Evolutionary conservation across 2,113 vertebrate species (phyloP).

Genomic region (Damaliscus lunatus): DNA sequence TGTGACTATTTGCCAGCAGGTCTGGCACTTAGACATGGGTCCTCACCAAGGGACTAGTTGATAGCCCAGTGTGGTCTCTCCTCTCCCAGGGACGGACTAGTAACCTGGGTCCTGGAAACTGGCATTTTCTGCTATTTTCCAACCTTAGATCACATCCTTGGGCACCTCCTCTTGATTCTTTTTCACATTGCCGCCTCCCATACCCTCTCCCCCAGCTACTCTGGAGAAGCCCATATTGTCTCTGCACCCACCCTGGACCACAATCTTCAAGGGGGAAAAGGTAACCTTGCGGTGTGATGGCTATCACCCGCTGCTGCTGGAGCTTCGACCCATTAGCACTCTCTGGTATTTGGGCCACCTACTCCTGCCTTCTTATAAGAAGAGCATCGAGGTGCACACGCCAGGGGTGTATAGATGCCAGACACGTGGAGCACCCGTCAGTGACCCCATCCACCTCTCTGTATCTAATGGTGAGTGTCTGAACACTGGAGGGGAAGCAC

Average conservation of each 20-base stretch:
- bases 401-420: slow-evolving; percentile 71
- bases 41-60: not conserved
- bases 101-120: not conserved
- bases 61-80: not conserved
- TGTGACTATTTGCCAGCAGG: not conserved
- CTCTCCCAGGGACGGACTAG: not conserved
- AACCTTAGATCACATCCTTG: not conserved
- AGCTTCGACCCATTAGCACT: slow-evolving; percentile 58
- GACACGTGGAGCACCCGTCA: slow-evolving; percentile 66
- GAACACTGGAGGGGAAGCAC: no score
- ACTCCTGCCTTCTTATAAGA: slow-evolving; percentile 64
- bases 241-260: slow-evolving; percentile 72
- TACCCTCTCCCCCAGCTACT: not conserved
- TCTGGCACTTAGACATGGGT: not conserved
- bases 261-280: slow-evolving; percentile 72
- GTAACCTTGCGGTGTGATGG: slow-evolving; percentile 65
- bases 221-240: slow-evolving; percentile 67
- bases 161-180: not conserved
- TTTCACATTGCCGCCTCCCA: not conserved
- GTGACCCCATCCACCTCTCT: slow-evolving; percentile 69
- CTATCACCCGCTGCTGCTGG: slow-evolving; percentile 62
- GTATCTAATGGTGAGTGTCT: slow-evolving; percentile 68
- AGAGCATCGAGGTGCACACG: slow-evolving; percentile 63
- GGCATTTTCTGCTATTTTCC: not conserved
- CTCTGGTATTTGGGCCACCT: slow-evolving; percentile 74